Conservation (phyloP, 2,797 vertebrate genomes). For the Pampus argenteus region DNA sequence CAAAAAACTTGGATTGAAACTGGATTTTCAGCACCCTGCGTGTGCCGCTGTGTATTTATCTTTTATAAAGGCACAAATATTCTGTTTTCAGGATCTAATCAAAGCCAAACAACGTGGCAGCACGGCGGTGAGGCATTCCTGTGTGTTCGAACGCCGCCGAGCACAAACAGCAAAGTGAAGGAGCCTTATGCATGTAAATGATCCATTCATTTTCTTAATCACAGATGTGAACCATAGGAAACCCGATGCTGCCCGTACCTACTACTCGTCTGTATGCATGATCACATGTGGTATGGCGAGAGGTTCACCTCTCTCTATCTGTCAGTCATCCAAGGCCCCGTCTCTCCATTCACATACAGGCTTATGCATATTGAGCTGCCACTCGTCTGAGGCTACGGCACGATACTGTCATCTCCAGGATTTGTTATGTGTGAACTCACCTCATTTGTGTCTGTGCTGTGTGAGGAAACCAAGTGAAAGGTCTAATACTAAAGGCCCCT, state of each 20-base stretch:
- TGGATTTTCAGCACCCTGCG: conserved; percentile 9
- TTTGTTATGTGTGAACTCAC: conserved; percentile 73
- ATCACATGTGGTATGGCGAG: conserved; percentile 74
- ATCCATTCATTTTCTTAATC: conserved; percentile 72
- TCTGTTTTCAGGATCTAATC: conserved; percentile 72
- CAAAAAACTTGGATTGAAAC: conserved; percentile 23
- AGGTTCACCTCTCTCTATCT: conserved; percentile 51
- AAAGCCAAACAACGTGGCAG: conserved; percentile 72
- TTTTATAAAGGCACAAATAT: conserved; percentile 63
- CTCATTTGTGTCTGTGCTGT: conserved; percentile 73
- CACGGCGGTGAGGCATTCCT: conserved; percentile 61
- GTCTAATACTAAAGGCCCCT: conserved; percentile 56
- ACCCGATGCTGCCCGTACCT: conserved; percentile 16
- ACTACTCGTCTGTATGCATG: conserved; percentile 78
- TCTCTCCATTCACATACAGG: conserved; percentile 32
- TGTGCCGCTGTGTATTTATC: conserved; percentile 59
- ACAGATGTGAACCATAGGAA: conserved; percentile 54
- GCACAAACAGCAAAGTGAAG: conserved; percentile 47
- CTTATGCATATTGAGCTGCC: conserved; percentile 59
- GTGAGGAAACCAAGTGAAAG: conserved; percentile 44
- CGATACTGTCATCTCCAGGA: conserved; percentile 54
- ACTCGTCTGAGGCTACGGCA: conserved; percentile 29
- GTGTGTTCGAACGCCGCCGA: conserved; percentile 47
- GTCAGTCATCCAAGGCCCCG: conserved; percentile 48
- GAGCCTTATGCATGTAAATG: conserved; percentile 78